phyloP scores from a whole-genome alignment of 2,888 invertebrate species.

The Tromatobia lineatoria region DNA sequence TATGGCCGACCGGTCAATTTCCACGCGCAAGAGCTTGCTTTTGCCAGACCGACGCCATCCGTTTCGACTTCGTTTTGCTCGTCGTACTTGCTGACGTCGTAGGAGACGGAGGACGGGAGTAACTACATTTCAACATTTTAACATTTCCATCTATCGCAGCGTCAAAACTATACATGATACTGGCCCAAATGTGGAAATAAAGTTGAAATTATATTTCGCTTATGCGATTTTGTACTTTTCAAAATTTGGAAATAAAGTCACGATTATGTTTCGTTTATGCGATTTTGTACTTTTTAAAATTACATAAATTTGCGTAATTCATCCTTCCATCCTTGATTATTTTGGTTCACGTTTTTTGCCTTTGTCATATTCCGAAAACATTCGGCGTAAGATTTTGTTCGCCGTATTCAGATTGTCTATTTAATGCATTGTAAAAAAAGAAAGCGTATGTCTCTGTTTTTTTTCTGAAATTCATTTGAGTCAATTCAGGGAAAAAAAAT shows the following conservation, averaged over 20 bases:
- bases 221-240: background rate
- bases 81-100: conserved; percentile 6
- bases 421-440: too few relatives aligned
- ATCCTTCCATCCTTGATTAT: too few relatives aligned
- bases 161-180: background rate
- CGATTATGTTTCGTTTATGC: too few relatives aligned
- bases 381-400: too few relatives aligned
- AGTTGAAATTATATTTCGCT: background rate
- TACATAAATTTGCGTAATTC: background rate
- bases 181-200: background rate
- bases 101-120: background rate
- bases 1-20: conserved; percentile 83
- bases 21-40: conserved; percentile 68
- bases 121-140: background rate
- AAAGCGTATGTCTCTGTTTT: too few relatives aligned
- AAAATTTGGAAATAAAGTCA: too few relatives aligned
- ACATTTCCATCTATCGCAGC: background rate
- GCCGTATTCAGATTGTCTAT: too few relatives aligned
- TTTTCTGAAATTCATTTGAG: too few relatives aligned
- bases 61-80: conserved; percentile 63
- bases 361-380: too few relatives aligned
- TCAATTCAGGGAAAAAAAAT: too few relatives aligned
- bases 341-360: too few relatives aligned
- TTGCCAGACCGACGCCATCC: conserved; percentile 41
- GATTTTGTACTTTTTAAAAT: too few relatives aligned